Percentiles rank a stretch among this genome's conserved stretches.
Conservation (phyloP, 2,113 vertebrate species). For the Podarcis cretensis region DNA sequence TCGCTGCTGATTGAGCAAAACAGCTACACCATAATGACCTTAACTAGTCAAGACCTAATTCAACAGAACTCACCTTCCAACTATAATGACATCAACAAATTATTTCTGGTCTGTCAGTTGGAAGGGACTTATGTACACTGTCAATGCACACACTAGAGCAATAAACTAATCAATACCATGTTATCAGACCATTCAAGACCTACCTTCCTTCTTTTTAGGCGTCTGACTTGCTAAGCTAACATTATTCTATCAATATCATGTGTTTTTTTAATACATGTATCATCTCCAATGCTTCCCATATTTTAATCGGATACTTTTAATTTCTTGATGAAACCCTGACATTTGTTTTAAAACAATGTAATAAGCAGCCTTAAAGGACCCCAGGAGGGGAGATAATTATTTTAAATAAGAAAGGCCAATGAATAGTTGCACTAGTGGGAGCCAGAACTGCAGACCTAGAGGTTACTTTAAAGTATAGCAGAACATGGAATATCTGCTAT, state of each 20-base stretch:
- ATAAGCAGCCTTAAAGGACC: neutral
- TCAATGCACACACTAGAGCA: neutral
- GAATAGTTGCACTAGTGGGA: no score
- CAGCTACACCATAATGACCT: neutral
- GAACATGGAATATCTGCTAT: neutral
- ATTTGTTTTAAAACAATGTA: neutral
- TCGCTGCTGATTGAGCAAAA: neutral
- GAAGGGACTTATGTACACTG: neutral
- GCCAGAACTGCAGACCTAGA: neutral
- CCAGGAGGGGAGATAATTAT: neutral
- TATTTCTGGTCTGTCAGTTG: neutral
- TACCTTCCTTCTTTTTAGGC: no score
- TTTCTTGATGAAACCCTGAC: neutral
- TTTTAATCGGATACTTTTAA: no score
- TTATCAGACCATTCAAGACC: neutral
- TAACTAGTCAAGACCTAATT: neutral
- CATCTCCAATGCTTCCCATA: neutral
- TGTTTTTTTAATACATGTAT: neutral
- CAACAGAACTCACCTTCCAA: neutral
- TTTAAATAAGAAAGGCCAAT: neutral
- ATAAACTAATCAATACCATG: neutral
- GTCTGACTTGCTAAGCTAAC: neutral
- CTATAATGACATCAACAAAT: neutral
- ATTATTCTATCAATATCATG: neutral
- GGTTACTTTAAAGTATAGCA: neutral